Evolutionary conservation across 2,113 vertebrate genomes (phyloP).

Genomic region (Poeciliopsis prolifica): DNA sequence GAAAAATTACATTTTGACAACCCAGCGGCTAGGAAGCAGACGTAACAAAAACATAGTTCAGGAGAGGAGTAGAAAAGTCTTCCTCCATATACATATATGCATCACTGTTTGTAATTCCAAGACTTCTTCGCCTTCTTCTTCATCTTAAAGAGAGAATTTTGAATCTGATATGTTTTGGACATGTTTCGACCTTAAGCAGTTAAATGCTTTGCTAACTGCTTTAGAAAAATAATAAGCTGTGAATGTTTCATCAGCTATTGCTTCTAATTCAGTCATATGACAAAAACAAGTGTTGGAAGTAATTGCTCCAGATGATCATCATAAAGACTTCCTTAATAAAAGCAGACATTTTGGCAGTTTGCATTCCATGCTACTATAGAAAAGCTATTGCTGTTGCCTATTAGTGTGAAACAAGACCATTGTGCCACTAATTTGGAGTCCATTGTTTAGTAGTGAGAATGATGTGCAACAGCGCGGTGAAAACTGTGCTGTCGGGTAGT

Average conservation of each 20-base stretch:
- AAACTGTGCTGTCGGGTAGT: too few relatives aligned
- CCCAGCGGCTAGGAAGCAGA: background rate
- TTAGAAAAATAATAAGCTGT: background rate
- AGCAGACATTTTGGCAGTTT: background rate
- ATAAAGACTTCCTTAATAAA: background rate
- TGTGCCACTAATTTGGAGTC: background rate
- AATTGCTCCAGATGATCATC: background rate
- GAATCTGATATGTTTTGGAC: background rate
- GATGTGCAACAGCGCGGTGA: too few relatives aligned
- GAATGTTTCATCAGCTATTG: background rate
- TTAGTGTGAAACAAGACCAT: background rate
- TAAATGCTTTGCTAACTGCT: background rate
- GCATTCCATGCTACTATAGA: background rate
- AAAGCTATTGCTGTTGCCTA: background rate
- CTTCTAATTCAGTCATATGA: background rate
- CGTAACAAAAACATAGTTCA: background rate
- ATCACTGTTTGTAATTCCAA: background rate
- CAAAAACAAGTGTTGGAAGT: background rate
- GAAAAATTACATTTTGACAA: conserved; percentile 17
- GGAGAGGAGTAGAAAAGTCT: background rate
- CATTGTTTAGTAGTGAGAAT: background rate
- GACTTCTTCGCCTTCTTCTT: background rate
- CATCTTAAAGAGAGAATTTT: background rate
- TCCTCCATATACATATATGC: background rate
- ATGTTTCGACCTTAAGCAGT: background rate